A percentile compares a stretch with the other conserved stretches of the same genome.
Conservation (phyloP, 2,797 vertebrate species). For the Squalus acanthias region DNA sequence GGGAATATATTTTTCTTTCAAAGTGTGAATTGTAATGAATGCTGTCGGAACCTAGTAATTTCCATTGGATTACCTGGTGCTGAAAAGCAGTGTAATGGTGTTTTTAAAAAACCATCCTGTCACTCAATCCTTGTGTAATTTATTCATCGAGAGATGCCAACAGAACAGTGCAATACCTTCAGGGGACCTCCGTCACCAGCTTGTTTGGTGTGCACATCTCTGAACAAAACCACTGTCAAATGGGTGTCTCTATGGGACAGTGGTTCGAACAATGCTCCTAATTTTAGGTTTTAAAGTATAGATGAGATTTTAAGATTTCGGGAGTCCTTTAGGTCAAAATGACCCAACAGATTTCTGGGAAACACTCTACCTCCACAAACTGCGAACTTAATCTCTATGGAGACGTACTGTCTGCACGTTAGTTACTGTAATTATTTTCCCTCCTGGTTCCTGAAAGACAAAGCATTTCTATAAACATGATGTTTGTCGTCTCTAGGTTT, state of each 20-base stretch:
- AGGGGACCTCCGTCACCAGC: background rate
- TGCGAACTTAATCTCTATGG: background rate
- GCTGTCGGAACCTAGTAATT: background rate
- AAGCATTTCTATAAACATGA: too few relatives aligned
- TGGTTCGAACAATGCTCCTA: background rate
- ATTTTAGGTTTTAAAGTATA: background rate
- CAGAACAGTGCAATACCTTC: background rate
- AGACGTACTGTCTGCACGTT: background rate
- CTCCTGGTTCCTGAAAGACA: background rate
- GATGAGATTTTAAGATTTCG: background rate
- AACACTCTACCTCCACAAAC: slow-evolving; percentile 1
- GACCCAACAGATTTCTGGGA: background rate
- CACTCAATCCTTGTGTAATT: background rate
- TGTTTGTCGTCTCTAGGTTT: background rate
- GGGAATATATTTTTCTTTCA: background rate
- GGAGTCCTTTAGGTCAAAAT: background rate
- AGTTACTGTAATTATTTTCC: background rate
- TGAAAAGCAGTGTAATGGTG: background rate
- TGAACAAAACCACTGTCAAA: background rate
- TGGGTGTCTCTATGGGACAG: background rate
- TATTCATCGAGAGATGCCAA: background rate
- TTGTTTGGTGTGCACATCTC: background rate
- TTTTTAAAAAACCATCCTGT: background rate
- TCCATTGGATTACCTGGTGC: background rate
- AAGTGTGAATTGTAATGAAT: background rate